phyloP scores from a whole-genome alignment of 2,888 invertebrate genomes.

The Homarus gammarus region DNA sequence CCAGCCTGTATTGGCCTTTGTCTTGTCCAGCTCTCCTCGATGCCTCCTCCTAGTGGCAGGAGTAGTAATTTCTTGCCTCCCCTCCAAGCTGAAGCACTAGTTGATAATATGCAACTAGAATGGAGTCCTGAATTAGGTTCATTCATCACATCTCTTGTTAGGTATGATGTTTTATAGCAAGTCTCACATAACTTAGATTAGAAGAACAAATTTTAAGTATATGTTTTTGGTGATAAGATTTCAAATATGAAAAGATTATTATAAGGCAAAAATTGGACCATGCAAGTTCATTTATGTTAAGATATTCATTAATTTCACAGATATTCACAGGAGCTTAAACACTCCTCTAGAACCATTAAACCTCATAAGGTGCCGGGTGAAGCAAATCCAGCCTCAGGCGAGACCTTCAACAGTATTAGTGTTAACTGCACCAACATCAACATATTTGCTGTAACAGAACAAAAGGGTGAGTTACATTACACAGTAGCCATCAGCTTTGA shows the following conservation, averaged over 20 bases:
- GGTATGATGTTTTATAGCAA: conserved; percentile 38
- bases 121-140: conserved; percentile 71
- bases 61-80: conserved; percentile 28
- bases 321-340: conserved; percentile 48
- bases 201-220: too few relatives aligned
- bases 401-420: conserved; percentile 48
- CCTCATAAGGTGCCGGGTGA: not conserved
- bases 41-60: conserved; percentile 1
- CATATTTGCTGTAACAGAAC: conserved; percentile 64
- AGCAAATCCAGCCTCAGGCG: not conserved
- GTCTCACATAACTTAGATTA: not conserved
- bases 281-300: too few relatives aligned
- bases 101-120: conserved; percentile 73
- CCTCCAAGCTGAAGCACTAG: conserved; percentile 62
- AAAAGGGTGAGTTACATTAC: conserved; percentile 43
- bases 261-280: too few relatives aligned
- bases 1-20: conserved; percentile 62
- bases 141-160: conserved; percentile 46
- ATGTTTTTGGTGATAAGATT: too few relatives aligned
- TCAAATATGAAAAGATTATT: too few relatives aligned
- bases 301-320: too few relatives aligned
- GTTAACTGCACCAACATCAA: conserved; percentile 72
- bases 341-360: conserved; percentile 10
- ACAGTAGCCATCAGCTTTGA: too few relatives aligned
- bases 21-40: conserved; percentile 53